phyloP scores from a whole-genome alignment of 1,140 invertebrate species.

The Nasonia giraulti region DNA sequence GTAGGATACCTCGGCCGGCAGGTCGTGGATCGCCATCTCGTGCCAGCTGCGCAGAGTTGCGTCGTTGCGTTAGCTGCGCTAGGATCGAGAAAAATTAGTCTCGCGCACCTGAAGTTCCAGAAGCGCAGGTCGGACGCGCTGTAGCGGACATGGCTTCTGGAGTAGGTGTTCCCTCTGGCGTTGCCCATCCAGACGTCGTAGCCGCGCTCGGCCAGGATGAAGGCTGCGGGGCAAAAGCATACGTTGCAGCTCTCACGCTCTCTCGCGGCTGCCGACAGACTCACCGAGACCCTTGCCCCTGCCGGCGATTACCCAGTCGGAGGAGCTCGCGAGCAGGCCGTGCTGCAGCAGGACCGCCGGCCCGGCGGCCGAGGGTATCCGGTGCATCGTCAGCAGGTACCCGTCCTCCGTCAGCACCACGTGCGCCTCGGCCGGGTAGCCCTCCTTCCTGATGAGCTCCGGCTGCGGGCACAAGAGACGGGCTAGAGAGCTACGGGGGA shows the following conservation, averaged over 20 bases:
- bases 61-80: too few relatives aligned
- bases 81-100: too few relatives aligned
- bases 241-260: too few relatives aligned
- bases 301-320: conserved; percentile 80
- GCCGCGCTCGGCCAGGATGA: conserved; percentile 81
- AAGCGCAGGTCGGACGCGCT: conserved; percentile 75
- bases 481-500: too few relatives aligned
- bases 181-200: conserved; percentile 89
- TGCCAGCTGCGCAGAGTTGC: conserved; percentile 56
- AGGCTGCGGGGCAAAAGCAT: conserved; percentile 72
- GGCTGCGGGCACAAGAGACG: conserved; percentile 62
- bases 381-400: conserved; percentile 82
- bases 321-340: conserved; percentile 80
- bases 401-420: conserved; percentile 81
- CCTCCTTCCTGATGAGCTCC: conserved; percentile 78
- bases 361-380: conserved; percentile 77
- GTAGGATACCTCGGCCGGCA: conserved; percentile 78
- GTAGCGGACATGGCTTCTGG: conserved; percentile 68
- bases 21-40: conserved; percentile 78
- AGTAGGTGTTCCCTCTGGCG: conserved; percentile 80
- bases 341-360: conserved; percentile 79
- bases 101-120: conserved; percentile 80
- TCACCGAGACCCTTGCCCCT: conserved; percentile 79
- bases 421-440: conserved; percentile 82
- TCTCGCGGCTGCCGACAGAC: neutral